Base-by-base conservation (phyloP, 2,113 vertebrate species). In the Reinhardtius hippoglossoides region DNA sequence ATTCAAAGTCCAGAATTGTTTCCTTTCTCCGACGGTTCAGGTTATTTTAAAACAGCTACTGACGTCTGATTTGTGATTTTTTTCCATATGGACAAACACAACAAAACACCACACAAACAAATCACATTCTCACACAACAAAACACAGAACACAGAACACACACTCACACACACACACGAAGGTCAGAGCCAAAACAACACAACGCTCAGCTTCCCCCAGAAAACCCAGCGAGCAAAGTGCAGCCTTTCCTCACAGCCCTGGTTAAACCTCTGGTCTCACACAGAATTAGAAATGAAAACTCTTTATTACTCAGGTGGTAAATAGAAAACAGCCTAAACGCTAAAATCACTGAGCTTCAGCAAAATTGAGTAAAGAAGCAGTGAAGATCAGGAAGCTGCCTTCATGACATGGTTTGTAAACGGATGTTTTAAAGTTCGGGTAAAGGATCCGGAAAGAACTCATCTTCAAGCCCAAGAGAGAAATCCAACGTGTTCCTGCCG, bases 231-330 rank as follows among this genome's bases (percentile, higher is more conserved):
- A 48, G 46, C 60, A 70, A 6, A 3, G 77, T 60, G 57, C 50
- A 57, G 58, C 60, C 79, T 82, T 84, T 84, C 57, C 63, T 65
- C 78, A 77, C 74, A 88, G 77, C 82, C 76, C 73, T 46, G 31
- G 64, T 77, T 71, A 82, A 88, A 82, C 20, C 68, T 57, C 20
- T 0, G 4, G 37, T 64, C 37, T 60, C 20, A 0, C 68, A 71
- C 66, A 56, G 62, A 83, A 74, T 67, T 65, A 54, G 42, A 83
- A 81, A 78, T 81, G 15, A 83, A 81, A 72, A 61, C 70, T 48
- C 42, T 78, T 83, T 81, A 72, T 81, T 83, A 83, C 77, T 83
- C 70, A 68, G 62, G 40, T 85, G 83, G 77, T 78, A 81, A 83
- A 86, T 81, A 76, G 77, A 78, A 81, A 61, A n/a, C 56, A 61